Conservation (phyloP, 2,797 vertebrate genomes). For the Morus bassanus region DNA sequence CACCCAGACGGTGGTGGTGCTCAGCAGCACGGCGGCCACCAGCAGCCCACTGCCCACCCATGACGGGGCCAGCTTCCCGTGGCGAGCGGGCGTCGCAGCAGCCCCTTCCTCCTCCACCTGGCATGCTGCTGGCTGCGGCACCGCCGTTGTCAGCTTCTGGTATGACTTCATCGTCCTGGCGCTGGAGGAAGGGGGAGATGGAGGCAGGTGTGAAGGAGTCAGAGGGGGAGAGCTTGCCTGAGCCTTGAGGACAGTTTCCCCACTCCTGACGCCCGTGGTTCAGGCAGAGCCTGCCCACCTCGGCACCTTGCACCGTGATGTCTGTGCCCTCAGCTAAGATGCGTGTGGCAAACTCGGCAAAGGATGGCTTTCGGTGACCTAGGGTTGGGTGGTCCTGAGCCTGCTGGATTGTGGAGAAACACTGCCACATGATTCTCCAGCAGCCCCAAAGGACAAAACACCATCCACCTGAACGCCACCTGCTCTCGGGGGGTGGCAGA, state of each 20-base stretch:
- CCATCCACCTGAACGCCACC: background rate
- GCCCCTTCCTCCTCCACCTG: constrained; percentile 31
- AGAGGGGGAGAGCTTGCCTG: background rate
- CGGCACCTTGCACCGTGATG: background rate
- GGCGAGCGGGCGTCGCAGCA: fast-evolving
- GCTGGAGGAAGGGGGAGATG: background rate
- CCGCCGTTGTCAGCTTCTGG: constrained; percentile 17
- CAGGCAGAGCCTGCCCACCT: background rate
- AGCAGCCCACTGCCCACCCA: constrained; percentile 59
- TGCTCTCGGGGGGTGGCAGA: background rate
- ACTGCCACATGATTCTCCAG: fast-evolving
- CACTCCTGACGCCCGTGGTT: fast-evolving
- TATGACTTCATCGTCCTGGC: constrained; percentile 53
- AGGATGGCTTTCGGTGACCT: background rate
- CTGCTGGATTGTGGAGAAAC: fast-evolving
- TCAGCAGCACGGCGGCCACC: constrained; percentile 24
- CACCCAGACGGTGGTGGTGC: constrained; percentile 56
- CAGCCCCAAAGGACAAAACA: background rate
- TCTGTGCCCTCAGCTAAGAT: background rate
- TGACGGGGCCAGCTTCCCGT: constrained; percentile 1
- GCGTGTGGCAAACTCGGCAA: fast-evolving
- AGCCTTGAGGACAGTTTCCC: background rate
- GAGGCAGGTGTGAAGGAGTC: background rate
- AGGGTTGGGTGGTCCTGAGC: background rate
- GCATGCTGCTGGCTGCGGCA: background rate